A percentile compares a stretch with the other conserved stretches of the same genome.
Conservation (phyloP, 2,888 invertebrate species). For the Agriopis leucophaearia region DNA sequence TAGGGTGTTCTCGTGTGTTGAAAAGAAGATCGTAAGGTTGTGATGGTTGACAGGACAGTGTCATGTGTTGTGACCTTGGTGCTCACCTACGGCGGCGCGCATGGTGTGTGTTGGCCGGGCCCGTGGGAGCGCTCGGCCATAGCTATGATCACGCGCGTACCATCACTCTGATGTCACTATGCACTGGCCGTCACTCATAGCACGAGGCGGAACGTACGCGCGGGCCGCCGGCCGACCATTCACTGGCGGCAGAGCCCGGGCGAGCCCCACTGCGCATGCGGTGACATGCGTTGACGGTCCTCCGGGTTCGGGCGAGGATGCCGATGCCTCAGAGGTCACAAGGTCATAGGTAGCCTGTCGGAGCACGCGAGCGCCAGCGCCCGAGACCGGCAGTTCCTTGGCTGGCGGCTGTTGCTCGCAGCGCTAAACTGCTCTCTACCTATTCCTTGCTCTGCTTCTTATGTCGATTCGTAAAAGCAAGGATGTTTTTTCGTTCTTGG, state of each 20-base stretch:
- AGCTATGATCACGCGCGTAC: constrained; percentile 67
- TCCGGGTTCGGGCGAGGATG: constrained; percentile 66
- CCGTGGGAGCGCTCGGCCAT: constrained; percentile 77
- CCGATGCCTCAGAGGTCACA: constrained; percentile 77
- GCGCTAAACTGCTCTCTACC: too few relatives aligned
- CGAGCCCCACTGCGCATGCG: constrained; percentile 73
- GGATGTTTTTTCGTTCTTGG: too few relatives aligned
- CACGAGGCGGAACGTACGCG: constrained; percentile 50
- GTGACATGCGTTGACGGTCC: constrained; percentile 74
- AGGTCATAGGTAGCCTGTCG: constrained; percentile 69
- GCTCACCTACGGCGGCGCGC: constrained; percentile 79
- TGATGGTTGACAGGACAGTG: background rate
- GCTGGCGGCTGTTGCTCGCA: background rate
- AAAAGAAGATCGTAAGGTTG: background rate
- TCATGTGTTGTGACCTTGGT: background rate
- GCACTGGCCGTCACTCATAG: constrained; percentile 68
- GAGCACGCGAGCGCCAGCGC: constrained; percentile 31
- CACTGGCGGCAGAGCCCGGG: constrained; percentile 79
- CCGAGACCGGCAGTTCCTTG: background rate
- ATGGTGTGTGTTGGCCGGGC: constrained; percentile 78
- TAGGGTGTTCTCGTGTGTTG: background rate
- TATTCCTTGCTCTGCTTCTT: too few relatives aligned
- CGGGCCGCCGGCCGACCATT: constrained; percentile 70
- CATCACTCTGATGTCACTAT: constrained; percentile 68
- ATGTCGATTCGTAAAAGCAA: too few relatives aligned